These are phyloP conservation scores for Norana najaformis DNA, from an alignment of 2,888 invertebrate genomes.

Conservation along the genomic window DNA sequence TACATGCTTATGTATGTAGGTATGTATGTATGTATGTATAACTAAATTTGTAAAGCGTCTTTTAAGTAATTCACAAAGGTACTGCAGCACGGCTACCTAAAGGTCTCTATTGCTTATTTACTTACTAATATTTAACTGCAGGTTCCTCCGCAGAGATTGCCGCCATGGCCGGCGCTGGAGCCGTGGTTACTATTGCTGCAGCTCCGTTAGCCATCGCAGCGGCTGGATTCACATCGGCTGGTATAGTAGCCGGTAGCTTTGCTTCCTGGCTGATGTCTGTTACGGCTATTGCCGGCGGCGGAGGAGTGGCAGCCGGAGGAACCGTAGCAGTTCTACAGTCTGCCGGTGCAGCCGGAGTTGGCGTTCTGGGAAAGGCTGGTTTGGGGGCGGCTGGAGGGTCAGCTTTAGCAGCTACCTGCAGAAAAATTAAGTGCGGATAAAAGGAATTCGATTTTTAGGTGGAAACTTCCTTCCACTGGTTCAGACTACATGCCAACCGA, in stretches of 20 bases:
- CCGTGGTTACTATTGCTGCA: neutral
- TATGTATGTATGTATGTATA: neutral
- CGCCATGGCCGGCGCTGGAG: neutral
- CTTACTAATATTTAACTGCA: too few species aligned
- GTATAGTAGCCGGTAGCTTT: neutral
- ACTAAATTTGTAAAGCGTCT: neutral
- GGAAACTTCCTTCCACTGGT: too few species aligned
- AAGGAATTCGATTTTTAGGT: too few species aligned
- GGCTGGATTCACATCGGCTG: neutral
- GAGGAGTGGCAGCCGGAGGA: conserved; percentile 25
- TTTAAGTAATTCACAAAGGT: too few species aligned
- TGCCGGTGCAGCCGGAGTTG: conserved; percentile 1
- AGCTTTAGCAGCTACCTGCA: neutral
- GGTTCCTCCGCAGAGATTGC: too few species aligned
- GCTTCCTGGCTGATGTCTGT: neutral
- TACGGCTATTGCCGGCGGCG: neutral
- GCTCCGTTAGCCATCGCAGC: neutral
- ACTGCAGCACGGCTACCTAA: too few species aligned
- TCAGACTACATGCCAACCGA: too few species aligned
- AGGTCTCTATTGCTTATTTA: too few species aligned
- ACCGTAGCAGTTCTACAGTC: conserved; percentile 20
- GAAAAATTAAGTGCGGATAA: too few species aligned
- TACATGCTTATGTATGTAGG: neutral
- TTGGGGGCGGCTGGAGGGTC: neutral
- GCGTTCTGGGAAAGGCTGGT: neutral